phyloP scores from a whole-genome alignment of 2,888 invertebrate species.

The Drosophila incognita region DNA sequence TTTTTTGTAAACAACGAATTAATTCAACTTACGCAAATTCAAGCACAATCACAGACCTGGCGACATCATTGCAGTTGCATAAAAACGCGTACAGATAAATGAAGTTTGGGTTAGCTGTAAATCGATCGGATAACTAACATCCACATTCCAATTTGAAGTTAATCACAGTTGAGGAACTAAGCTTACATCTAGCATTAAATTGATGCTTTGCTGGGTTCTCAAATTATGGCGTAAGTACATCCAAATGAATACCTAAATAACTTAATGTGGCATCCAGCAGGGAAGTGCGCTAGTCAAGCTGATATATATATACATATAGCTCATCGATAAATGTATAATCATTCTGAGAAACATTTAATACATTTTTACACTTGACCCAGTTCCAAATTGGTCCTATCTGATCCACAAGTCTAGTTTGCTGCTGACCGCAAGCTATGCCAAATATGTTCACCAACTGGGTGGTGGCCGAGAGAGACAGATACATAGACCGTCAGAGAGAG shows the following conservation, averaged over 20 bases:
- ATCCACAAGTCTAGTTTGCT: neutral
- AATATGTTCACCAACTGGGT: constrained; percentile 5
- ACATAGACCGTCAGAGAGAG: neutral
- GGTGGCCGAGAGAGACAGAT: neutral
- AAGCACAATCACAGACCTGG: neutral
- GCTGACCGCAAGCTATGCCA: constrained; percentile 12
- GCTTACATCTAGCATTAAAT: neutral
- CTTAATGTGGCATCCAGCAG: neutral
- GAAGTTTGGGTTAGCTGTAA: neutral
- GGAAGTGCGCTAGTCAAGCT: neutral
- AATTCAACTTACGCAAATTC: neutral
- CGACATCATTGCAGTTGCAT: neutral
- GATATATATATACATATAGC: neutral
- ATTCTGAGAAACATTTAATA: neutral
- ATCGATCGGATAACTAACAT: neutral
- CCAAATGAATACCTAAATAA: neutral
- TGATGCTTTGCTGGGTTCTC: neutral
- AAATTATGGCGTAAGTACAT: neutral
- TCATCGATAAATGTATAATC: neutral
- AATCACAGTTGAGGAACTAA: neutral
- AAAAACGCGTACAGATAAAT: neutral
- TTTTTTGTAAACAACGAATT: neutral
- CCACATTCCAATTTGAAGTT: neutral
- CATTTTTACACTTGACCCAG: neutral
- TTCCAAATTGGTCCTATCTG: neutral